Evolutionary conservation across 2,797 vertebrate species (phyloP).

Genomic region (Megaceryle alcyon): DNA sequence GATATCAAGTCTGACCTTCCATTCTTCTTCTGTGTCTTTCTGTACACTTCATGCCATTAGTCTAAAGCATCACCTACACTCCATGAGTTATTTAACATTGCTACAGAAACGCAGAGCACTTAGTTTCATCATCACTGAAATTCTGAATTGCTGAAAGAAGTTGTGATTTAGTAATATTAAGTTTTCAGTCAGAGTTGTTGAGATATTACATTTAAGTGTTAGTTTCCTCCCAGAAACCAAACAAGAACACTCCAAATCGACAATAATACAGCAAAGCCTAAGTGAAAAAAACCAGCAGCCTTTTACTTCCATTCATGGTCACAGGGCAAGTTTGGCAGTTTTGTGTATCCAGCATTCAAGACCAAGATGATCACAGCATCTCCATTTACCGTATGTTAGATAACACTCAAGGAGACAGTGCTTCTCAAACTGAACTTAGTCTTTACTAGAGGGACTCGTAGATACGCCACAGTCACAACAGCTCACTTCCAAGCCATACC

Average conservation of each 20-base stretch:
- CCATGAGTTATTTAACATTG: background rate
- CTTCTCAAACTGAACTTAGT: background rate
- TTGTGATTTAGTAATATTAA: background rate
- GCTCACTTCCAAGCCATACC: background rate
- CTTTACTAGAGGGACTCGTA: background rate
- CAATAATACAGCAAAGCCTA: background rate
- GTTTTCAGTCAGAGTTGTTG: background rate
- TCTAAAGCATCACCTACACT: background rate
- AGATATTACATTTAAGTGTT: background rate
- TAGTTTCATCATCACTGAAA: background rate
- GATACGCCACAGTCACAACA: background rate
- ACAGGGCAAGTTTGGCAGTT: background rate
- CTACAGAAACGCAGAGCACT: background rate
- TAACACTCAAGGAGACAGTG: fast-evolving
- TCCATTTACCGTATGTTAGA: background rate
- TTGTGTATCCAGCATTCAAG: background rate
- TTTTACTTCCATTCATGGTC: background rate
- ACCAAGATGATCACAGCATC: background rate
- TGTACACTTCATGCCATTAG: background rate
- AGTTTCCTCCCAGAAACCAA: background rate
- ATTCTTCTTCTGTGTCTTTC: background rate
- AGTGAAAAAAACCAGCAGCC: background rate
- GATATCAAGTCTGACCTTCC: background rate
- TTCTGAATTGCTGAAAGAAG: background rate
- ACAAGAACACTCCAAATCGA: background rate